Conservation (phyloP, 2,113 vertebrate genomes). For the Python bivittatus region DNA sequence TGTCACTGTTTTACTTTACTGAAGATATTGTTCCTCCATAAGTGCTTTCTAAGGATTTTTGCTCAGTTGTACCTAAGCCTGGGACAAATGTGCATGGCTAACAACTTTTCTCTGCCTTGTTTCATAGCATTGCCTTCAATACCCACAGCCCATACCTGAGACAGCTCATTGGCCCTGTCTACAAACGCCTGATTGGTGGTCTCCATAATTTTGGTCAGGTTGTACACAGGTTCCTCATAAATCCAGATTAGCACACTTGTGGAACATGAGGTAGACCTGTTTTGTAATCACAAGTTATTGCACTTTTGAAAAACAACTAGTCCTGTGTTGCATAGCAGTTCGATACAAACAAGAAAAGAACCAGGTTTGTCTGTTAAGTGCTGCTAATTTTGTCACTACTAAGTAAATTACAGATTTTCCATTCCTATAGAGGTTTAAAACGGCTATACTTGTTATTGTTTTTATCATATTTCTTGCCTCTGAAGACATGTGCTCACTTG, state of each 20-base stretch:
- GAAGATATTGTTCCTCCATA: neutral
- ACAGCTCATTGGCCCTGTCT: neutral
- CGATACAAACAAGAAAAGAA: neutral
- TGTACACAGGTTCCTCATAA: neutral
- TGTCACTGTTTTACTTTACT: neutral
- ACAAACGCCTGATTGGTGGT: neutral
- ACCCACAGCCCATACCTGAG: neutral
- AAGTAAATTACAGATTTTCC: neutral
- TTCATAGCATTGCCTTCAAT: neutral
- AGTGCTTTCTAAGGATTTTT: neutral
- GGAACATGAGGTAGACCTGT: neutral
- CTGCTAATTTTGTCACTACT: neutral
- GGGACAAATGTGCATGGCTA: neutral
- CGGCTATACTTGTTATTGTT: no score
- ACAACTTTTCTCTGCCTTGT: neutral
- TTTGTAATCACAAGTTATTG: neutral
- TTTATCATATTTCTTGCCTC: no score
- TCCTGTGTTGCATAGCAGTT: neutral
- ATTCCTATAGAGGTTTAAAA: neutral
- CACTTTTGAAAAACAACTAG: neutral
- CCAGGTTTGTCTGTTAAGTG: neutral
- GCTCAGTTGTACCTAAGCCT: neutral
- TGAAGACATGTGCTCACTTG: no score
- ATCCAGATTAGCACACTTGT: neutral
- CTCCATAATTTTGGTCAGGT: neutral